phyloP scores from a whole-genome alignment of 2,797 vertebrate genomes.

The Enteromius fasciolatus region DNA sequence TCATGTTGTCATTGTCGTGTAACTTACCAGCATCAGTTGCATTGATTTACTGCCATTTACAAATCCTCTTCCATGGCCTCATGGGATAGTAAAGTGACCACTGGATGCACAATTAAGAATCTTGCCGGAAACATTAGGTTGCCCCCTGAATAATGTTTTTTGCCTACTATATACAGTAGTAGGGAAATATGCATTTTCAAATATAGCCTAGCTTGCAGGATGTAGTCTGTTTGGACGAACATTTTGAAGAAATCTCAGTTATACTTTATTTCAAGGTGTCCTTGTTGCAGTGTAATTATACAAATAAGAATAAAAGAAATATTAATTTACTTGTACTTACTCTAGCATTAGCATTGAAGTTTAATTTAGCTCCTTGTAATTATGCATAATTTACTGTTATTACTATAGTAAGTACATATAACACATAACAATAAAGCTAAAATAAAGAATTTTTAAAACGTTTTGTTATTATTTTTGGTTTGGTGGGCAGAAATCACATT shows the following conservation, averaged over 20 bases:
- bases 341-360: not conserved
- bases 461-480: not conserved
- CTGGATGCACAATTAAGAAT: not conserved
- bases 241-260: not conserved
- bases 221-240: not conserved
- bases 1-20: not conserved
- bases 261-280: not conserved
- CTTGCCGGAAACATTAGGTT: not conserved
- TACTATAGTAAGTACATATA: not conserved
- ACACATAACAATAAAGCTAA: not conserved
- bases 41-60: conserved; percentile 10
- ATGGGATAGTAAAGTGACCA: not conserved
- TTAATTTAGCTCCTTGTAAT: not conserved
- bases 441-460: not conserved
- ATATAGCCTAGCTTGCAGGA: not conserved
- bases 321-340: not conserved
- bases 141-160: not conserved
- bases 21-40: not conserved
- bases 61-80: not conserved
- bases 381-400: not conserved
- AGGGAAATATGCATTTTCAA: not conserved
- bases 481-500: not conserved
- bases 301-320: not conserved
- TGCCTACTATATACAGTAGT: not conserved
- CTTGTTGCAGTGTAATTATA: not conserved